Conservation (phyloP, 2,113 vertebrate genomes). For the Indicator indicator region DNA sequence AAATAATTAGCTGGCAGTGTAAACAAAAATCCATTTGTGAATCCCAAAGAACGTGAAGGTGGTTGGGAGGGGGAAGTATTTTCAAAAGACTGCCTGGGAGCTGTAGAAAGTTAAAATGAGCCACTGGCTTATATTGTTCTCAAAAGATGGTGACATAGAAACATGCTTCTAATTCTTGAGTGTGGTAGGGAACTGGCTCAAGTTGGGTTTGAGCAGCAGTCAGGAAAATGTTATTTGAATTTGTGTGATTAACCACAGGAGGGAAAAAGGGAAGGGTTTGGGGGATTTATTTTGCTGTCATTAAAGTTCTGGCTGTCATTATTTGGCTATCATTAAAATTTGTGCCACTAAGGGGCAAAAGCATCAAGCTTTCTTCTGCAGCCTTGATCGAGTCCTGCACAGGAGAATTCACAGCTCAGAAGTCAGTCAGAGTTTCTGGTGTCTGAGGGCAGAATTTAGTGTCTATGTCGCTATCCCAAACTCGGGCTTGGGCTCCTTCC, state of each 20-base stretch:
- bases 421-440: not conserved
- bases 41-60: not conserved
- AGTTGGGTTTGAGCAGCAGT: not conserved
- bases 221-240: not conserved
- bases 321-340: not conserved
- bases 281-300: not conserved
- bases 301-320: not conserved
- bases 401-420: not conserved
- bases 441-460: conserved; percentile 17
- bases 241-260: not conserved
- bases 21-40: conserved; percentile 23
- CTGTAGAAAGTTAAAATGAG: not conserved
- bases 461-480: not conserved
- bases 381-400: not conserved
- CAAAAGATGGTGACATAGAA: not conserved
- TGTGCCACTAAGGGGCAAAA: not conserved
- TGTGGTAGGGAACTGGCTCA: not conserved
- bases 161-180: not conserved
- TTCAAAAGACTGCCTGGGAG: not conserved
- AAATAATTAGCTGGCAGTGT: conserved; percentile 5
- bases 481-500: conserved; percentile 26
- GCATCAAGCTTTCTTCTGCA: not conserved
- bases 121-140: not conserved
- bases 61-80: not conserved
- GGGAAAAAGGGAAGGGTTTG: not conserved